phyloP scores from a whole-genome alignment of 2,888 invertebrate species.

The Amphipoea lucens region DNA sequence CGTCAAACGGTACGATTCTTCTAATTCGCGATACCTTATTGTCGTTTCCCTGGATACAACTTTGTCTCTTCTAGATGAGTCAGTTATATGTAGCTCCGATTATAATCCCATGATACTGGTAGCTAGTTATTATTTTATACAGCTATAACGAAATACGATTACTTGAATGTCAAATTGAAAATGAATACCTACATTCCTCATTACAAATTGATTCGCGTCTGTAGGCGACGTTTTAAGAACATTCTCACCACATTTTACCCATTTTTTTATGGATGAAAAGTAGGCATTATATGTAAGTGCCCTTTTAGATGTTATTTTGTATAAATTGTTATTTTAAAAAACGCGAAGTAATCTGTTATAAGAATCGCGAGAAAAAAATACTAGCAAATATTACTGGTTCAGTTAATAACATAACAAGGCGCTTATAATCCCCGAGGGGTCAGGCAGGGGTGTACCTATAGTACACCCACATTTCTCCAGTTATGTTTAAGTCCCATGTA shows the following conservation, averaged over 20 bases:
- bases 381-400: not conserved
- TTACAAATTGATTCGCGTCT: slow-evolving; percentile 7
- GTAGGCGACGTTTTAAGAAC: not conserved
- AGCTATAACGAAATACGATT: not conserved
- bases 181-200: not conserved
- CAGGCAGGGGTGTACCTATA: not conserved
- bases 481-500: not conserved
- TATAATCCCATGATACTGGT: slow-evolving; percentile 8
- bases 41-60: slow-evolving; percentile 78
- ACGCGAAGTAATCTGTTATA: not conserved
- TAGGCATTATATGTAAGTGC: not conserved
- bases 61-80: slow-evolving; percentile 30
- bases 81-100: slow-evolving; percentile 16
- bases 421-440: not conserved
- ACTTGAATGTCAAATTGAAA: not conserved
- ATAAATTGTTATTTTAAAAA: not conserved
- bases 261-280: too few relatives aligned
- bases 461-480: too few relatives aligned
- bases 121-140: not conserved
- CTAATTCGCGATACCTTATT: slow-evolving; percentile 72
- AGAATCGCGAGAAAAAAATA: not conserved
- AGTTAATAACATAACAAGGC: not conserved
- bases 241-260: not conserved
- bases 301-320: not conserved
- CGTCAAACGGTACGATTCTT: slow-evolving; percentile 57